Percentiles rank a stretch among this genome's conserved stretches.
Evolutionary conservation across 2,797 vertebrate species (phyloP).

Genomic region (Helostoma temminkii): DNA sequence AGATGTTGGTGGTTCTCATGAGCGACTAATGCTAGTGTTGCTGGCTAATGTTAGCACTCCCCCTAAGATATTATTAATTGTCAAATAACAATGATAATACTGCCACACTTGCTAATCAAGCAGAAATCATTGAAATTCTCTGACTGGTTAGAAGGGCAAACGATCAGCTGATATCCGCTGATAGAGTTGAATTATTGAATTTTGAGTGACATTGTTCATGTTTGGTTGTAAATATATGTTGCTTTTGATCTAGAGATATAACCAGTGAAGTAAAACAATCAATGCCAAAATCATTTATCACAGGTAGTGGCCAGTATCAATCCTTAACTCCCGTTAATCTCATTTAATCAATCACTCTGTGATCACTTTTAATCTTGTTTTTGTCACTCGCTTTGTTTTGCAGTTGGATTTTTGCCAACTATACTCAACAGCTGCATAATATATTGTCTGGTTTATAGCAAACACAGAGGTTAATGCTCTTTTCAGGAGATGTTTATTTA

Average conservation of each 20-base stretch:
- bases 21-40: too few relatives aligned
- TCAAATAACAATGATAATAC: too few relatives aligned
- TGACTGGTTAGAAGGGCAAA: conserved; percentile 1
- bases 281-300: conserved; percentile 61
- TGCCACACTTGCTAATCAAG: too few relatives aligned
- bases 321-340: conserved; percentile 67
- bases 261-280: conserved; percentile 58
- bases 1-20: too few relatives aligned
- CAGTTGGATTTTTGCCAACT: conserved; percentile 52
- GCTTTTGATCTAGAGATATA: conserved; percentile 38
- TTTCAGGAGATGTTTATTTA: conserved; percentile 65
- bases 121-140: too few relatives aligned
- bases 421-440: conserved; percentile 64
- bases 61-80: too few relatives aligned
- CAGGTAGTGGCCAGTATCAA: conserved; percentile 53
- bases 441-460: conserved; percentile 75
- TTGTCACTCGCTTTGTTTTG: conserved; percentile 71
- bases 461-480: conserved; percentile 75
- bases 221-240: conserved; percentile 41
- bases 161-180: conserved; percentile 2
- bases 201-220: conserved; percentile 18
- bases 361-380: conserved; percentile 69
- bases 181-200: conserved; percentile 22
- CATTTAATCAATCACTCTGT: conserved; percentile 69
- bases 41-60: too few relatives aligned